A percentile compares a stretch with the other conserved stretches of the same genome.
Evolutionary conservation across 2,797 vertebrate genomes (phyloP).

Genomic region (Cirrhinus mrigala): DNA sequence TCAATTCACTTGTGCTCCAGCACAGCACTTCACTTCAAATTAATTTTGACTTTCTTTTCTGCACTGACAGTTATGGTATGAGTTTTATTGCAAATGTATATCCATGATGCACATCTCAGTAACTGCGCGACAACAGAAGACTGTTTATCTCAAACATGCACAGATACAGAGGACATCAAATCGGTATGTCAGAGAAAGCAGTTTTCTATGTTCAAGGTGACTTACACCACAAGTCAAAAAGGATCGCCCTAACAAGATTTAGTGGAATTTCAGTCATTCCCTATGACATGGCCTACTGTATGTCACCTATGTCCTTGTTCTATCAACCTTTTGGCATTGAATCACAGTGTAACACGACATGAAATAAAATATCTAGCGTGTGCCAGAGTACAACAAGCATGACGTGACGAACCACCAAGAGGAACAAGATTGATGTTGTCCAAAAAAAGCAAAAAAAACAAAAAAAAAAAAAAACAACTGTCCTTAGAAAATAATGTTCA

Average conservation of each 20-base stretch:
- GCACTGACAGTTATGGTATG: conserved; percentile 22
- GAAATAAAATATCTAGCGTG: conserved; percentile 55
- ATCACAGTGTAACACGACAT: conserved; percentile 63
- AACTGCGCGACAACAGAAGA: neutral
- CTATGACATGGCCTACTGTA: conserved; percentile 10
- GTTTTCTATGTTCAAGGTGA: conserved; percentile 16
- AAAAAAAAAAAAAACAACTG: neutral
- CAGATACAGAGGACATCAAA: conserved; percentile 30
- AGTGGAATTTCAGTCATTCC: conserved; percentile 32
- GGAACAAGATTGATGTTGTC: conserved; percentile 52
- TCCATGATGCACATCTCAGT: conserved; percentile 28
- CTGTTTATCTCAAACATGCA: conserved; percentile 1
- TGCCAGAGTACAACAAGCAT: conserved; percentile 53
- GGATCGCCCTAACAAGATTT: neutral
- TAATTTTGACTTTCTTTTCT: conserved; percentile 43
- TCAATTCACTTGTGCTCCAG: conserved; percentile 35
- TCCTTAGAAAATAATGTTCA: conserved; percentile 40
- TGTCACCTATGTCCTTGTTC: neutral
- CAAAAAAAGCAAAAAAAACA: neutral
- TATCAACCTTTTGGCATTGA: conserved; percentile 45
- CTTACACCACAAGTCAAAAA: conserved; percentile 16
- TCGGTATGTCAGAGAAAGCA: conserved; percentile 2
- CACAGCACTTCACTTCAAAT: conserved; percentile 31
- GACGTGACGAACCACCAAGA: conserved; percentile 54
- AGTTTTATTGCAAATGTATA: conserved; percentile 29